phyloP scores from a whole-genome alignment of 1,140 invertebrate genomes.

The Teleopsis dalmanni region DNA sequence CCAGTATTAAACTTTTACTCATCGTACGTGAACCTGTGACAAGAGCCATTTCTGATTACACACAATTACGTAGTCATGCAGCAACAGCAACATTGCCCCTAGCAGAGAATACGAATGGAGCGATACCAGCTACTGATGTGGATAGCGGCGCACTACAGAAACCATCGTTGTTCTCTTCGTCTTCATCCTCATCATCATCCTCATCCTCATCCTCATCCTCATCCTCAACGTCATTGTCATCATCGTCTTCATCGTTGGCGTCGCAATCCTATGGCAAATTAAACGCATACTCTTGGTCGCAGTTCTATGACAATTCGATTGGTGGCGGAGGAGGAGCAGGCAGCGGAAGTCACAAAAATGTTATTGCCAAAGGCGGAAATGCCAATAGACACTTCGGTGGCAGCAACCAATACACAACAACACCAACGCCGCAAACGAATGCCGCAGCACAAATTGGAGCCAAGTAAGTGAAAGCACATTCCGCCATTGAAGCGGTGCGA shows the following conservation, averaged over 20 bases:
- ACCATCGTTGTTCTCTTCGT: too few relatives aligned
- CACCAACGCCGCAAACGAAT: slow-evolving; percentile 10
- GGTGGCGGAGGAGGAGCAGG: slow-evolving; percentile 9
- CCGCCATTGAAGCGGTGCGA: too few relatives aligned
- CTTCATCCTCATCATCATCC: not conserved
- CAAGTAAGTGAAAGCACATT: slow-evolving; percentile 25
- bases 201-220: not conserved
- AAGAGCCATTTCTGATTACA: slow-evolving; percentile 93
- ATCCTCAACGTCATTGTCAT: slow-evolving; percentile 1
- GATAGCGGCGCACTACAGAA: too few relatives aligned
- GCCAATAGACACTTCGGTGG: not conserved
- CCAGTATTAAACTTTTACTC: slow-evolving; percentile 81
- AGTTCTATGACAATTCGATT: slow-evolving; percentile 14
- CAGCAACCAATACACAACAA: slow-evolving; percentile 7
- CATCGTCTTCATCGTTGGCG: slow-evolving; percentile 18
- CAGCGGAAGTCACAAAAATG: not conserved
- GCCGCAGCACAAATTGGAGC: slow-evolving; percentile 36
- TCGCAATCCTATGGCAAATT: slow-evolving; percentile 31
- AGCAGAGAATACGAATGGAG: slow-evolving; percentile 18
- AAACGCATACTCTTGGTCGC: slow-evolving; percentile 7
- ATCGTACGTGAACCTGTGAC: slow-evolving; percentile 94
- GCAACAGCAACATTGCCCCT: slow-evolving; percentile 55
- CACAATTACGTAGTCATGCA: slow-evolving; percentile 73
- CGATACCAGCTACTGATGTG: too few relatives aligned
- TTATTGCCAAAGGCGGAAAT: not conserved